These are phyloP conservation scores for Drosophila burlai DNA, from an alignment of 1,140 invertebrate genomes.

Conservation along the genomic window DNA sequence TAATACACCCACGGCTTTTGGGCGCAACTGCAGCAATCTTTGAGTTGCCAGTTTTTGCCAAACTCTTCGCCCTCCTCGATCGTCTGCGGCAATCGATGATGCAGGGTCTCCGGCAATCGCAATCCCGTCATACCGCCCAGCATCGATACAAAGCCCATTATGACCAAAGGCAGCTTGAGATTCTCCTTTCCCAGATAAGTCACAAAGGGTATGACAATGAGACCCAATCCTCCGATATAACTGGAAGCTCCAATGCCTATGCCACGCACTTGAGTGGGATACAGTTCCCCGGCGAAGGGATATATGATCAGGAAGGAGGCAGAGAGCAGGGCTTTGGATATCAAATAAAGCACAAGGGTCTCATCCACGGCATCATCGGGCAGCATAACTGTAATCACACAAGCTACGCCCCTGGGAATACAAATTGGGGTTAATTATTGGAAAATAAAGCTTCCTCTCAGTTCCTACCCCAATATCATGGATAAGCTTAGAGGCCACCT, in stretches of 20 bases:
- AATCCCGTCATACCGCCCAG: slow-evolving; percentile 92
- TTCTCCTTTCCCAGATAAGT: slow-evolving; percentile 94
- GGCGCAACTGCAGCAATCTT: slow-evolving; percentile 90
- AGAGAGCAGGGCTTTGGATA: slow-evolving; percentile 96
- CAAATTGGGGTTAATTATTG: neutral
- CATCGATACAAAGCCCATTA: slow-evolving; percentile 92
- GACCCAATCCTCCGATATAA: slow-evolving; percentile 93
- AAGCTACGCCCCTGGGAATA: slow-evolving; percentile 89
- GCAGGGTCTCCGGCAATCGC: slow-evolving; percentile 92
- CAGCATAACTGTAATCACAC: slow-evolving; percentile 92
- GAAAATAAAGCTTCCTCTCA: accelerated
- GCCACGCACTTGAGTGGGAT: slow-evolving; percentile 94
- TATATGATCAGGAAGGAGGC: slow-evolving; percentile 96
- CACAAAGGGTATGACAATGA: slow-evolving; percentile 96
- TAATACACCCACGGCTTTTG: slow-evolving; percentile 86
- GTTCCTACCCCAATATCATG: slow-evolving; percentile 89
- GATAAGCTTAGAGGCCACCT: slow-evolving; percentile 93
- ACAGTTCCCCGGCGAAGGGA: slow-evolving; percentile 95
- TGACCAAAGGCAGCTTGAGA: slow-evolving; percentile 92
- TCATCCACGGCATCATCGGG: slow-evolving; percentile 90
- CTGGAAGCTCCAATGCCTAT: slow-evolving; percentile 95
- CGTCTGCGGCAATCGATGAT: slow-evolving; percentile 92
- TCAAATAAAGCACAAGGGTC: slow-evolving; percentile 91
- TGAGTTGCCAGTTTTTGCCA: slow-evolving; percentile 92
- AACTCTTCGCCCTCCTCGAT: slow-evolving; percentile 95